Conservation (phyloP, 2,113 vertebrate genomes). For the Atlantisia rogersi region DNA sequence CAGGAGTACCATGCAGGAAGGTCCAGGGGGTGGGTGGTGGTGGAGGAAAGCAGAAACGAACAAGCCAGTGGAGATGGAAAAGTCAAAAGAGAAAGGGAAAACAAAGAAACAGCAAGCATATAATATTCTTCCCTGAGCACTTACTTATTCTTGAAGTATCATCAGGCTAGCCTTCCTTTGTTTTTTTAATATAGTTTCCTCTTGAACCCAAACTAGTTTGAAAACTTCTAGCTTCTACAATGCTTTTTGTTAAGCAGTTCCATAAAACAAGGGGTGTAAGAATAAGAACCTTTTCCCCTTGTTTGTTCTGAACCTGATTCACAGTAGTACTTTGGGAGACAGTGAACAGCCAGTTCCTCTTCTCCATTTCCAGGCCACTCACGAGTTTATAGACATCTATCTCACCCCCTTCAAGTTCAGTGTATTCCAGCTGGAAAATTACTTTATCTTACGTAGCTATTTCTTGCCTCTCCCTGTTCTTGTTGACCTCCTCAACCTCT, state of each 20-base stretch:
- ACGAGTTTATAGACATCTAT: neutral
- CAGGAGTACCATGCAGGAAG: neutral
- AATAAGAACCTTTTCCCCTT: neutral
- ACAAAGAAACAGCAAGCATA: neutral
- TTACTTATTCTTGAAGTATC: neutral
- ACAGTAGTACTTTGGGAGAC: neutral
- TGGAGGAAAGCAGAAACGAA: neutral
- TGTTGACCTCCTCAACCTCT: neutral
- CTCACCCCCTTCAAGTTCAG: neutral
- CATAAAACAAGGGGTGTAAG: neutral
- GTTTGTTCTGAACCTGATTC: neutral
- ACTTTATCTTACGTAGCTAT: neutral
- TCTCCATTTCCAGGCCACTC: neutral
- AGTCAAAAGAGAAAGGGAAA: neutral
- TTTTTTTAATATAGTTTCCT: neutral
- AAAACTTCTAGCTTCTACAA: neutral
- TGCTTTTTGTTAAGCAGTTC: neutral
- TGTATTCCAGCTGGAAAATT: neutral
- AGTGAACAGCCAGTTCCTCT: neutral
- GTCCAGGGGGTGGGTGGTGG: neutral
- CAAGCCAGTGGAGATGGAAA: neutral
- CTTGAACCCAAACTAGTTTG: neutral
- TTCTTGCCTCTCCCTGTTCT: neutral
- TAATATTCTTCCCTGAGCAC: neutral
- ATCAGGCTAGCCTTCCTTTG: neutral